Conservation (phyloP, 1,140 invertebrate genomes). For the Ceratosolen solmsi region DNA sequence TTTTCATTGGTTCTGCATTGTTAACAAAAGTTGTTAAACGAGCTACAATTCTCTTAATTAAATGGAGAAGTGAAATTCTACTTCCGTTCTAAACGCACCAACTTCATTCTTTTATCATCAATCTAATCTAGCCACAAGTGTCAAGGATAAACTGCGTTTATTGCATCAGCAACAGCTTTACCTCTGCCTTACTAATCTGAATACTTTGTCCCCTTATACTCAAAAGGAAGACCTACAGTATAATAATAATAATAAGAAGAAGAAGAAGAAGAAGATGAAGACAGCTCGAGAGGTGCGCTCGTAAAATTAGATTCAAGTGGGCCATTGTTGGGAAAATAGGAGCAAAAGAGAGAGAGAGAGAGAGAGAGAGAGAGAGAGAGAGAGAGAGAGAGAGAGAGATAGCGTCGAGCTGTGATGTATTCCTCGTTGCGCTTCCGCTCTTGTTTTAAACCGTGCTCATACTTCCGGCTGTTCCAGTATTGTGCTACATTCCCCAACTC, state of each 20-base stretch:
- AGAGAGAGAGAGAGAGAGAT: slow-evolving; percentile 12
- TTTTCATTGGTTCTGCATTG: too few species aligned
- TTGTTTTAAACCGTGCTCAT: slow-evolving; percentile 14
- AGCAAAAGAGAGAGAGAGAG: slow-evolving; percentile 1
- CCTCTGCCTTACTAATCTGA: slow-evolving; percentile 4
- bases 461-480: slow-evolving; percentile 26
- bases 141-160: slow-evolving; percentile 21
- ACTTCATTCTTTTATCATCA: neutral
- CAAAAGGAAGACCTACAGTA: neutral
- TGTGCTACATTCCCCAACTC: neutral
- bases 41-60: too few species aligned
- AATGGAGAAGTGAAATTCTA: too few species aligned
- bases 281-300: slow-evolving; percentile 49
- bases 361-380: slow-evolving; percentile 43
- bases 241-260: too few species aligned
- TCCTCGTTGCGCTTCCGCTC: slow-evolving; percentile 39
- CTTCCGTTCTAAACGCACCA: too few species aligned
- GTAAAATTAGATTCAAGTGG: slow-evolving; percentile 62
- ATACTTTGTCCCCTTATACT: neutral
- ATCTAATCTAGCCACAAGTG: slow-evolving; percentile 4
- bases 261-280: slow-evolving; percentile 18
- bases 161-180: slow-evolving; percentile 9
- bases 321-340: slow-evolving; percentile 52
- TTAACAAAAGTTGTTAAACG: too few species aligned
- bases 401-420: slow-evolving; percentile 55